phyloP scores from a whole-genome alignment of 2,113 vertebrate genomes.

The Ceuthmochares aereus region DNA sequence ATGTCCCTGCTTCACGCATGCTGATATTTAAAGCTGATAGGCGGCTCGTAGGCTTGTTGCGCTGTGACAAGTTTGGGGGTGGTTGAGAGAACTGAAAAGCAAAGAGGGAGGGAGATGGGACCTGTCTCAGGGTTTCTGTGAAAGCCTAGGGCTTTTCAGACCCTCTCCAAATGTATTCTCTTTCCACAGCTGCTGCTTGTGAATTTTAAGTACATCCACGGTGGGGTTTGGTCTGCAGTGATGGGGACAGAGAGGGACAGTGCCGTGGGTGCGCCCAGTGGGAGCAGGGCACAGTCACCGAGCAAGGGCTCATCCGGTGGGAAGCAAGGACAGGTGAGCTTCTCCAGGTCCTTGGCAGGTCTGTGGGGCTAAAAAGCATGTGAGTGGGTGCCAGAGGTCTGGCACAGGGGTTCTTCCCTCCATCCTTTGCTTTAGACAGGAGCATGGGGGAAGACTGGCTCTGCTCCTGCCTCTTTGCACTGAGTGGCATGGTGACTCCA shows the following conservation, averaged over 20 bases:
- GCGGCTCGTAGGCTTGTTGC: slow-evolving; percentile 77
- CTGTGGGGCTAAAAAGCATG: neutral
- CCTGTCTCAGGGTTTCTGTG: slow-evolving; percentile 63
- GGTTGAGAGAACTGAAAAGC: slow-evolving; percentile 53
- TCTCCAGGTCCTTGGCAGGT: neutral
- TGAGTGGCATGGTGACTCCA: neutral
- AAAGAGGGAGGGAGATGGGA: slow-evolving; percentile 53
- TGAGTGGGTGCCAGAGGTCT: neutral
- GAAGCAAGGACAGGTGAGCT: neutral
- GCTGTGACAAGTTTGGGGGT: slow-evolving; percentile 79
- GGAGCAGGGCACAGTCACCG: neutral
- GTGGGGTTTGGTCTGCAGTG: neutral
- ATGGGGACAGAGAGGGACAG: neutral
- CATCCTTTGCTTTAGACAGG: neutral
- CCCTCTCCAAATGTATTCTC: slow-evolving; percentile 58
- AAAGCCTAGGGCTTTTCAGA: slow-evolving; percentile 66
- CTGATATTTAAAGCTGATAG: slow-evolving; percentile 81
- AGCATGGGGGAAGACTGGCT: neutral
- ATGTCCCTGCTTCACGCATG: slow-evolving; percentile 74
- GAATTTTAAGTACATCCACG: slow-evolving; percentile 41
- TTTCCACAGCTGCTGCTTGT: slow-evolving; percentile 64
- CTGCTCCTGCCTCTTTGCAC: neutral
- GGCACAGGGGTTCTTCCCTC: neutral
- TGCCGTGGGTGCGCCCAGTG: neutral
- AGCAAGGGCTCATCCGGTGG: neutral